phyloP scores from a whole-genome alignment of 2,113 vertebrate species.

The Cricetomys ansorgei region DNA sequence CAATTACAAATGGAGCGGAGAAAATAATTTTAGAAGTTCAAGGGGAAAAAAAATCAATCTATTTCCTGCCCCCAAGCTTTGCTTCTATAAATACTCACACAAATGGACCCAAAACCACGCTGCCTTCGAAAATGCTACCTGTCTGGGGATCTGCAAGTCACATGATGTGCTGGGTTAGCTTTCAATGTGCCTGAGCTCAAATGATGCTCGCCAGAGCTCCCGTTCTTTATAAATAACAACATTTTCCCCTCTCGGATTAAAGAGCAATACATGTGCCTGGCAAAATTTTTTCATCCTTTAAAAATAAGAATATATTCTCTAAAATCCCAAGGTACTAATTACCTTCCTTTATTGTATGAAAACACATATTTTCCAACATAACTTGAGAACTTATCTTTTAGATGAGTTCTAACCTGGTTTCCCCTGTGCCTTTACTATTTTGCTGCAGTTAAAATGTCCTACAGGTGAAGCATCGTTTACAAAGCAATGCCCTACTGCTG shows the following conservation, averaged over 20 bases:
- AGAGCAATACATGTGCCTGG: slow-evolving; percentile 12
- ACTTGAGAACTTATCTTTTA: slow-evolving; percentile 8
- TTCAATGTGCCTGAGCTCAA: not conserved
- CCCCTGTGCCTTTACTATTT: not conserved
- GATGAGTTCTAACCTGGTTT: slow-evolving; percentile 1
- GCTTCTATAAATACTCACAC: slow-evolving; percentile 84
- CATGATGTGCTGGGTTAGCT: slow-evolving; percentile 2
- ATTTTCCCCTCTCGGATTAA: not conserved
- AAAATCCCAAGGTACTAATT: slow-evolving; percentile 31
- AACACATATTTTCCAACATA: slow-evolving; percentile 27
- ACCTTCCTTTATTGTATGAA: not conserved
- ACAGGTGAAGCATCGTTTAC: not conserved
- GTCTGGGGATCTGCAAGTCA: slow-evolving; percentile 52
- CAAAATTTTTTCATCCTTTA: slow-evolving; percentile 48
- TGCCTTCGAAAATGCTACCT: slow-evolving; percentile 66
- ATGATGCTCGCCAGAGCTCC: not conserved
- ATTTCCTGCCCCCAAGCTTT: slow-evolving; percentile 79
- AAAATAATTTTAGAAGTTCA: slow-evolving; percentile 84
- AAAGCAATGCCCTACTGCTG: not conserved
- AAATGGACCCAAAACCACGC: slow-evolving; percentile 76
- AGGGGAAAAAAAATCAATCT: slow-evolving; percentile 87
- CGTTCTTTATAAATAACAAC: slow-evolving; percentile 38
- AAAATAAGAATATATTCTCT: slow-evolving; percentile 20
- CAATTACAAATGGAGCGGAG: slow-evolving; percentile 79
- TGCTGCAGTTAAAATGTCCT: not conserved